Base-by-base conservation (phyloP, 2,888 invertebrate species). In the Nowickia ferox region DNA sequence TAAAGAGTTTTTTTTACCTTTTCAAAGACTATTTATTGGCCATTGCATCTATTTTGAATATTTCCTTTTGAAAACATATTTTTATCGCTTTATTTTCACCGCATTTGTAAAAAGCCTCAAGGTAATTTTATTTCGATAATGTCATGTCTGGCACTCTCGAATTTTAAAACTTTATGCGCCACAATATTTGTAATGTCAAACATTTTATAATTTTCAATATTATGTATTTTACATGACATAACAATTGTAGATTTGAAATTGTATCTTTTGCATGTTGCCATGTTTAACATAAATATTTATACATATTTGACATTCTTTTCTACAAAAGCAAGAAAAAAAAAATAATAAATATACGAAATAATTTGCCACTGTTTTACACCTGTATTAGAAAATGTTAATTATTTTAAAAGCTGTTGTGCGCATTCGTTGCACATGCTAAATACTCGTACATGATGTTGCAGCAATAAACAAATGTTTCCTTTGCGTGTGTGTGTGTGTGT, bases 341-440 rank as follows among this genome's bases (percentile, higher is more conserved):
- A 19, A 10, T 2, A 72, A 79, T 53, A 65, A 59, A 72, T 44
- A 75, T n/a, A 72, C 15, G 19, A 81, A 78, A 61, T 72, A 66
- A 72, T 72, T 76, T 83, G 83, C 86, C 83, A 83, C 86, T 83
- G 68, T 83, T 83, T 83, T 80, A 83, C 85, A 86, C 82, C 82
- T 86, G 86, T 72, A 55, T 59, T 51, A 44, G 30, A 44, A 63
- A 65, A 65, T 65, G 61, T 38, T 59, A 11, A 51, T 66, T 17
- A 1, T 66, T 66, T 59, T 74, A n/a, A 65, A 30, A 10, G 15
- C 74, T 66, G 80, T 42, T 2, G 13, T n/a, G 17, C n/a, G 13
- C 51, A 66, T 19, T 48, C 55, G 46, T 65, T 66, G 74, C 48
- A 66, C 66, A 59, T 66, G 40, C 40, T 59, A 59, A 59, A 74